Percentiles rank a stretch among this genome's conserved stretches.
These are phyloP conservation scores for Camponotus fellah DNA, from an alignment of 2,888 invertebrate genomes.

Conservation along the genomic window DNA sequence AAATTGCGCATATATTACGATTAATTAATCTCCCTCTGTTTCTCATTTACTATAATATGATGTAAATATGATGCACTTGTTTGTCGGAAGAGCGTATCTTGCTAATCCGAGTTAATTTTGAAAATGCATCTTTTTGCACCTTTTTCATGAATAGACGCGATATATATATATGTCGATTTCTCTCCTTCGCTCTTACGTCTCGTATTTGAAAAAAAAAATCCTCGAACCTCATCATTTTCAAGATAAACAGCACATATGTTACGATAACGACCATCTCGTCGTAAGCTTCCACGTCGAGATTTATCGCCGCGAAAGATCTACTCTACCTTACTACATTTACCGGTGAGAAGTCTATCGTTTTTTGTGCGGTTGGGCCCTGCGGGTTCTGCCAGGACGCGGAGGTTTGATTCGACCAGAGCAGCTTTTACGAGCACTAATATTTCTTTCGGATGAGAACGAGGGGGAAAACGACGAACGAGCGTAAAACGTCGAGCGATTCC, in stretches of 20 bases:
- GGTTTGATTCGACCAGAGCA: conserved; percentile 9
- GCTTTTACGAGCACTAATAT: conserved; percentile 30
- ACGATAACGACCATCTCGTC: neutral
- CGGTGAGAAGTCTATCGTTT: neutral
- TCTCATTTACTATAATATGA: neutral
- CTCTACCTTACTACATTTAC: conserved; percentile 7
- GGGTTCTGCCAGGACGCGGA: neutral
- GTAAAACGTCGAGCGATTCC: conserved; percentile 55
- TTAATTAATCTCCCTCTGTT: neutral
- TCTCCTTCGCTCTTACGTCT: neutral
- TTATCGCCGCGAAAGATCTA: conserved; percentile 29
- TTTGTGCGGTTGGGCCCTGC: neutral
- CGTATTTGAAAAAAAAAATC: neutral
- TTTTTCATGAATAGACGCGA: too few species aligned
- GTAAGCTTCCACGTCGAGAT: conserved; percentile 1
- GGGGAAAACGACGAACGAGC: conserved; percentile 30
- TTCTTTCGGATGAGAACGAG: neutral
- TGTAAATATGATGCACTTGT: neutral
- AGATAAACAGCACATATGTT: conserved; percentile 3
- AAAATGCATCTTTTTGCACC: too few species aligned
- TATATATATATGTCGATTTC: too few species aligned
- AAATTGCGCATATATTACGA: conserved; percentile 2
- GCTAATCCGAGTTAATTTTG: neutral
- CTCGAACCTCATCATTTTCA: neutral
- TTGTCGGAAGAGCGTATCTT: conserved; percentile 7